These are phyloP conservation scores for Ceryle rudis DNA, from an alignment of 2,797 vertebrate species.

Conservation along the genomic window DNA sequence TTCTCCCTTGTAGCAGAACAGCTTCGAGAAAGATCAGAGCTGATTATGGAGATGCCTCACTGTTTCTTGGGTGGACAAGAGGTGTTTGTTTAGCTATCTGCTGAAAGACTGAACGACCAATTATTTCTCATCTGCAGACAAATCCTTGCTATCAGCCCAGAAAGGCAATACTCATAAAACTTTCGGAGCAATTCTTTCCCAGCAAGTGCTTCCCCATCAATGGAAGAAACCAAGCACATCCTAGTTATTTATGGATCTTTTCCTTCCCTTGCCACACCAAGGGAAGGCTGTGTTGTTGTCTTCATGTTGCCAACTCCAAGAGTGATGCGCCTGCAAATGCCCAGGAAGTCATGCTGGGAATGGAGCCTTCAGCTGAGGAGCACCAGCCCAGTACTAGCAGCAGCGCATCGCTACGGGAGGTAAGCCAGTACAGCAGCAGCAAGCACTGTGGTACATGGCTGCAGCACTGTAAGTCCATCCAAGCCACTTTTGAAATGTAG, in stretches of 20 bases:
- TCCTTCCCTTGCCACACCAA: not conserved
- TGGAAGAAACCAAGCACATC: not conserved
- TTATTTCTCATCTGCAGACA: not conserved
- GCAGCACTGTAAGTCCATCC: not conserved
- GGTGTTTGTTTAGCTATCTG: not conserved
- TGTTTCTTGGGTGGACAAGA: not conserved
- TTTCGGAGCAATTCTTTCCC: not conserved
- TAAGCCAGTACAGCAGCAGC: not conserved
- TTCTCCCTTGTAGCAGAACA: not conserved
- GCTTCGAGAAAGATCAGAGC: not conserved
- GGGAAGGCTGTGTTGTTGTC: not conserved
- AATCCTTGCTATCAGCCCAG: not conserved
- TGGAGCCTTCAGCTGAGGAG: not conserved
- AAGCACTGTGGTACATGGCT: rapidly evolving
- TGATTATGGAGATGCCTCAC: not conserved
- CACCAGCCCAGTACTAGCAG: not conserved
- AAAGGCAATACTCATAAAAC: not conserved
- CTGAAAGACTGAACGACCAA: not conserved
- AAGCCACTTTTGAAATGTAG: not conserved
- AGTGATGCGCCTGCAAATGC: not conserved
- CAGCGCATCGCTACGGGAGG: not conserved
- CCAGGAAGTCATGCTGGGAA: not conserved
- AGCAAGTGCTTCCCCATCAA: not conserved
- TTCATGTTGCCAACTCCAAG: not conserved
- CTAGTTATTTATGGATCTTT: not conserved